Evolutionary conservation across 2,888 invertebrate species (phyloP).

Genomic region (Ectropis crepuscularia): DNA sequence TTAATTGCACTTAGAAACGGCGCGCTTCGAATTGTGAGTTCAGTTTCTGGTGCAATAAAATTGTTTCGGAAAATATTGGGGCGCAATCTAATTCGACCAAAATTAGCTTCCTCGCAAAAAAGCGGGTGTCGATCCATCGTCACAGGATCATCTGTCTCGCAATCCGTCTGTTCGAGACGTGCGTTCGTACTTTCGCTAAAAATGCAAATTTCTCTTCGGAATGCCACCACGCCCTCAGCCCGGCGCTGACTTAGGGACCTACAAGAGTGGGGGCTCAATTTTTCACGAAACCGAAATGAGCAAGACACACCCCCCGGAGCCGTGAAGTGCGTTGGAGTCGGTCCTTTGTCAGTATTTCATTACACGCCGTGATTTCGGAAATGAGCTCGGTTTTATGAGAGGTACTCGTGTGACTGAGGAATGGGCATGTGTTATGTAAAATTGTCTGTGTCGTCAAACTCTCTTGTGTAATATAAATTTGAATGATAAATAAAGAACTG

Average conservation of each 20-base stretch:
- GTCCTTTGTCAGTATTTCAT: conserved; percentile 62
- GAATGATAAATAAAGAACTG: not conserved
- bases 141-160: conserved; percentile 73
- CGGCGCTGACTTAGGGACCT: conserved; percentile 63
- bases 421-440: conserved; percentile 18
- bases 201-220: conserved; percentile 79
- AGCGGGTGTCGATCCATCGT: conserved; percentile 55
- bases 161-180: conserved; percentile 77
- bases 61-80: conserved; percentile 13
- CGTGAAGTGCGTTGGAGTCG: conserved; percentile 57
- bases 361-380: conserved; percentile 57
- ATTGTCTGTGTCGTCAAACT: conserved; percentile 4
- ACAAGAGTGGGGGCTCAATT: conserved; percentile 67
- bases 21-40: conserved; percentile 9
- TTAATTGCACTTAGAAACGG: conserved; percentile 13
- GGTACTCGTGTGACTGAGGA: conserved; percentile 30
- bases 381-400: conserved; percentile 46
- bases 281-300: conserved; percentile 79
- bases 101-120: conserved; percentile 34
- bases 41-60: not conserved
- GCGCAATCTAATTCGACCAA: conserved; percentile 23
- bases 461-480: not conserved
- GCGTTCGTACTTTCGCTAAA: conserved; percentile 80
- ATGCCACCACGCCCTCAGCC: conserved; percentile 75
- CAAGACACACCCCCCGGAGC: conserved; percentile 71